Evolutionary conservation across 1,140 invertebrate genomes (phyloP).

Genomic region (Anoplophora glabripennis): DNA sequence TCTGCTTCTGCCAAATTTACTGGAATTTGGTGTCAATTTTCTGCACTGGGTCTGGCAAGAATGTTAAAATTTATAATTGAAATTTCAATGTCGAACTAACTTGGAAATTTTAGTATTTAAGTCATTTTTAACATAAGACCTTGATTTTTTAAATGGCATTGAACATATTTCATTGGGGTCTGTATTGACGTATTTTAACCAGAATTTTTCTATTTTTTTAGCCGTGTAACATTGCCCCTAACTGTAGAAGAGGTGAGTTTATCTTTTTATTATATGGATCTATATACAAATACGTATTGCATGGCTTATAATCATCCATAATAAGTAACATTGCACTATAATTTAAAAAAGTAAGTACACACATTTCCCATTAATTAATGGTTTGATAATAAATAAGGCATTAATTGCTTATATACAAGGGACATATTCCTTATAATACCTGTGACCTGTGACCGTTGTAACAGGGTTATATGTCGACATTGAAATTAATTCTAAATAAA

Average conservation of each 20-base stretch:
- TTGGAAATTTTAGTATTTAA: constrained; percentile 7
- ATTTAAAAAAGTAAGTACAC: constrained; percentile 11
- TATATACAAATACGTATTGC: constrained; percentile 7
- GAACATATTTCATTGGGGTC: constrained; percentile 17
- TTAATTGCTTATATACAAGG: no score
- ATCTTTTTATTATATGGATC: constrained; percentile 13
- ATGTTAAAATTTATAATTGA: not conserved
- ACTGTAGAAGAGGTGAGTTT: constrained; percentile 71
- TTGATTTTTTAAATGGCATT: constrained; percentile 29
- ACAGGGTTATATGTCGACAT: no score
- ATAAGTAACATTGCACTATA: constrained; percentile 1
- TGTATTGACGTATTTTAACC: constrained; percentile 20
- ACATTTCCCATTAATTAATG: constrained; percentile 1
- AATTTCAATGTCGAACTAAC: not conserved
- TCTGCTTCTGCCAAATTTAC: constrained; percentile 19
- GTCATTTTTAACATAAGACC: constrained; percentile 16
- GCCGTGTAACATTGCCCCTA: constrained; percentile 70
- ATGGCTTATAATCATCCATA: constrained; percentile 6
- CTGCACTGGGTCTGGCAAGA: constrained; percentile 7
- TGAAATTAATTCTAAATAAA: no score
- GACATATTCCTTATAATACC: no score
- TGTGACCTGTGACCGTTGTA: no score
- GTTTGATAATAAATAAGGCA: constrained; percentile 5
- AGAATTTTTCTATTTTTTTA: constrained; percentile 55
- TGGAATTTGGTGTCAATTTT: constrained; percentile 15